These are phyloP conservation scores for Conopomorpha cramerella DNA, from an alignment of 1,140 invertebrate genomes.

Conservation along the genomic window DNA sequence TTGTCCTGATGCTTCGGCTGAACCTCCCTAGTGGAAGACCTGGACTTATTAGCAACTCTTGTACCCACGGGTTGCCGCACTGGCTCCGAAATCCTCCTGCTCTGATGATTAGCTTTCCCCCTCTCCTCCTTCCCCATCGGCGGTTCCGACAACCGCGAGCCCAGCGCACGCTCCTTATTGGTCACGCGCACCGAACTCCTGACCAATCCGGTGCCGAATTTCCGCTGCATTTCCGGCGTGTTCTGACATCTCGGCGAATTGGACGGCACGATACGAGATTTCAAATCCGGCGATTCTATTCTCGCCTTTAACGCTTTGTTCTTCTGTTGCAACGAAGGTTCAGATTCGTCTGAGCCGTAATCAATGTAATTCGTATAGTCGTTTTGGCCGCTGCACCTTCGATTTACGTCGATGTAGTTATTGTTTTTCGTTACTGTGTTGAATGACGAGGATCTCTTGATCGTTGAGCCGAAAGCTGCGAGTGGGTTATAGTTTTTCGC, in stretches of 20 bases:
- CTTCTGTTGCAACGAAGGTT: conserved; percentile 34
- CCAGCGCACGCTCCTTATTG: conserved; percentile 30
- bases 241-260: conserved; percentile 54
- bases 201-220: conserved; percentile 46
- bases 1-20: conserved; percentile 45
- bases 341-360: conserved; percentile 37
- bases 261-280: conserved; percentile 31
- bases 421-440: conserved; percentile 53
- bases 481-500: conserved; percentile 15
- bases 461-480: conserved; percentile 31
- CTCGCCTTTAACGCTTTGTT: conserved; percentile 27
- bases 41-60: conserved; percentile 48
- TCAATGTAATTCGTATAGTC: conserved; percentile 40
- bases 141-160: conserved; percentile 32
- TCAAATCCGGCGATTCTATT: conserved; percentile 41
- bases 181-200: conserved; percentile 35
- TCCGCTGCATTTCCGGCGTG: conserved; percentile 53
- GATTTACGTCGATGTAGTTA: conserved; percentile 26
- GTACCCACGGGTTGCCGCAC: conserved; percentile 33
- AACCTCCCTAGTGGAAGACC: conserved; percentile 49
- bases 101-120: conserved; percentile 30
- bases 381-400: conserved; percentile 26
- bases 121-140: conserved; percentile 28
- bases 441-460: conserved; percentile 53
- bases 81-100: conserved; percentile 39